Base-by-base conservation (phyloP, 2,113 vertebrate genomes). In the Calonectris borealis region DNA sequence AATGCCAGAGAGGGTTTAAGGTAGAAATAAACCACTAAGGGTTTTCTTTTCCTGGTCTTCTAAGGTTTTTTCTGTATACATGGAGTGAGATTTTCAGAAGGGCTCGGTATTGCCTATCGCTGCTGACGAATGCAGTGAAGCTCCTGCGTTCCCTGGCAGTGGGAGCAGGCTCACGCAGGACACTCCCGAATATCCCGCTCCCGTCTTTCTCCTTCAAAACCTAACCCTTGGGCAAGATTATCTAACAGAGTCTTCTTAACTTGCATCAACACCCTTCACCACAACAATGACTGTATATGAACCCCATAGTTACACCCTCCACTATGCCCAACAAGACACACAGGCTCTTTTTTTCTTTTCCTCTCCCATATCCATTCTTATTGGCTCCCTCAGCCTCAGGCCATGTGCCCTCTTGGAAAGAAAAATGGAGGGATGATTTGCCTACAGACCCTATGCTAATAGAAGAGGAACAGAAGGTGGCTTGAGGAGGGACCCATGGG, bases 21-120 rank as follows among this genome's bases (percentile, higher is more conserved):
- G 31, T 25, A 81, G 29, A 90, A 94, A 78, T 66, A 92, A 84
- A 64, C 27, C 19, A 19, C 52, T 57, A 34, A 4, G 12, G 13
- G 20, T 26, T 79, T 73, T 13, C 61, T 42, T 71, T 58, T n/a
- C 15, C 31, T 32, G 5, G 4, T 66, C n/a, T 51, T 88, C 46
- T 60, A 60, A 85, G 13, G 0, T 21, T 32, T 71, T 58, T 57
- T 16, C 18, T 93, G 6, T 42, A 8, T n/a, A 42, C 0, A 0
- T 20, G 4, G 5, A 14, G 34, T 54, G 15, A 77, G 21, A 31
- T 83, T 89, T 71, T 79, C 52, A 54, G 36, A 93, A 89, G 31
- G 68, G 32, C 13, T 86, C 0, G 3, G 44, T 76, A 40, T n/a
- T 65, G 21, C 52, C 44, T 89, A 61, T 60, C 4, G 1, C 40